Evolutionary conservation across 2,797 vertebrate species (phyloP).

Genomic region (Paedocypris micromegethes): DNA sequence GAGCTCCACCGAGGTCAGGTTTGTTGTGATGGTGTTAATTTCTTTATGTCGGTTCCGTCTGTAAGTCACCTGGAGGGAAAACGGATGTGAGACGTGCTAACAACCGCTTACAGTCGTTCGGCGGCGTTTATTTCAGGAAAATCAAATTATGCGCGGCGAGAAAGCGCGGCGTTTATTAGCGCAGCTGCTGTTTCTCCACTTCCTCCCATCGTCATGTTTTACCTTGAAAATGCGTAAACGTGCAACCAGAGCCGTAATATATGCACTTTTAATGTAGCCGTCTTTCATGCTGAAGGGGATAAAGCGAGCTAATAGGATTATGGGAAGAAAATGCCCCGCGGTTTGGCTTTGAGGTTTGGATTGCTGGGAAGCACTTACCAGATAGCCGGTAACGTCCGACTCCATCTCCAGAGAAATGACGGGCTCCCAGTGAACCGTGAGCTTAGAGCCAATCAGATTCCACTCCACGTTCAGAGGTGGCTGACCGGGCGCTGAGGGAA

Average conservation of each 20-base stretch:
- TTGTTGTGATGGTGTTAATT: conserved; percentile 72
- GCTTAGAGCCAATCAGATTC: conserved; percentile 85
- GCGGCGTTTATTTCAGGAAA: conserved; percentile 13
- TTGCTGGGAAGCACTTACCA: conserved; percentile 68
- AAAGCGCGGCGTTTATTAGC: conserved; percentile 20
- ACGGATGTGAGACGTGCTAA: conserved; percentile 13
- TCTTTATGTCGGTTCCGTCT: conserved; percentile 74
- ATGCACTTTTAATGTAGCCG: conserved; percentile 20
- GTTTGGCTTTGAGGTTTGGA: conserved; percentile 21
- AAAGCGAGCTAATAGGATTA: conserved; percentile 23
- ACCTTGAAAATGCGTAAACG: conserved; percentile 5
- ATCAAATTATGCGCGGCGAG: conserved; percentile 21
- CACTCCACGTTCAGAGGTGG: conserved; percentile 85
- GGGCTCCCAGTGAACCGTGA: conserved; percentile 88
- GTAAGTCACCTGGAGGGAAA: conserved; percentile 76
- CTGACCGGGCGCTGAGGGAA: conserved; percentile 79
- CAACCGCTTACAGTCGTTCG: conserved; percentile 10
- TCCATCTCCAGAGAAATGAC: conserved; percentile 89
- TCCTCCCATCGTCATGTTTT: conserved; percentile 1
- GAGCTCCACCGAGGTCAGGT: conserved; percentile 78
- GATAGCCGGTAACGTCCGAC: conserved; percentile 90
- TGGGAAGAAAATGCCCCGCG: conserved; percentile 21
- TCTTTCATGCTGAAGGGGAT: conserved; percentile 15
- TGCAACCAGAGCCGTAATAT: conserved; percentile 22
- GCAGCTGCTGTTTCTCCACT: conserved; percentile 19